Base-by-base conservation (phyloP, 2,113 vertebrate species). In the Varanus komodoensis region DNA sequence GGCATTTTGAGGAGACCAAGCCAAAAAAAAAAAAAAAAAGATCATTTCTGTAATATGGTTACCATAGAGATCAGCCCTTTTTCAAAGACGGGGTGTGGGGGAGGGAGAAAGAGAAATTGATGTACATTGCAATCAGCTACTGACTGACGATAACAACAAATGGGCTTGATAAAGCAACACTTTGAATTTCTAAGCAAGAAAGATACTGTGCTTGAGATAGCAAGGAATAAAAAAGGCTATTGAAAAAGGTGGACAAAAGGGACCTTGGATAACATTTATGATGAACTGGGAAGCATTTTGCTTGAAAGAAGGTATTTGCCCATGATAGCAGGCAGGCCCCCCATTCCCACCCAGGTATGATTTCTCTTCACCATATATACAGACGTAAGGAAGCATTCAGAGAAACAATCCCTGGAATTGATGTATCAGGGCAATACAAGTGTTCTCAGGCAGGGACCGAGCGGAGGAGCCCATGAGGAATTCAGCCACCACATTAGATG, bases 51-150 rank as follows among this genome's bases (percentile, higher is more conserved):
- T 92, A 92, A 95, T 94, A 84, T 91, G 94, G 97, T 98, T 97
- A 90, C 97, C 97, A 97, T 97, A 95, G 97, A 68, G 95, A 98
- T 80, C 87, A 89, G 95, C 82, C 95, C 95, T 96, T 92, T 93
- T 93, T 93, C 96, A 96, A 94, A 93, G 91, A 87, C 6, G 2
- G 67, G 82, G 0, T 52, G 38, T 48, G 87, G 78, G 1, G 25
- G 50, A 3, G 57, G 86, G 91, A 44, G 38, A 44, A 44, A 44
- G 38, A 44, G 38, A 44, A 44, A 93, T 77, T 64, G 25, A 95
- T 87, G 92, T 87, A 91, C 90, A 85, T 95, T 94, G 91, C 93
- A 94, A 94, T 96, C 96, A 94, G 78, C 94, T 92, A 92, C 91
- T 90, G 82, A 92, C 91, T 90, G 82, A 80, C 89, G 61, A 89